These are phyloP conservation scores for Rotaria sp. DNA, from an alignment of 2,888 invertebrate genomes.

Conservation along the genomic window DNA sequence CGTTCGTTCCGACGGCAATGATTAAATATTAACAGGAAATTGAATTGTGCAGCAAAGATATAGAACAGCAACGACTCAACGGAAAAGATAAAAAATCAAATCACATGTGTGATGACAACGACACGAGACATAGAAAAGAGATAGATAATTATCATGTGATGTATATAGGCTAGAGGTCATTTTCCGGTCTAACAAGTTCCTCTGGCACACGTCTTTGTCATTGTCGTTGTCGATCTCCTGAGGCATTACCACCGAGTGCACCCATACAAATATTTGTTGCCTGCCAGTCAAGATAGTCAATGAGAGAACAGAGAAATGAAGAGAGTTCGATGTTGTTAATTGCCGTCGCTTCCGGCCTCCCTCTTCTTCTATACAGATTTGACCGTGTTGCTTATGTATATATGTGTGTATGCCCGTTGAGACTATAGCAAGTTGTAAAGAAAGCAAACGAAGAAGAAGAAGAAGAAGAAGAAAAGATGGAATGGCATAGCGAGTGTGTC, in stretches of 20 bases:
- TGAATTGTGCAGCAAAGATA: conserved; percentile 4
- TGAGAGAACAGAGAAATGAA: conserved; percentile 9
- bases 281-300: neutral
- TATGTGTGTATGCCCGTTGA: neutral
- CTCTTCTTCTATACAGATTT: neutral
- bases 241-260: neutral
- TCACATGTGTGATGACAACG: neutral
- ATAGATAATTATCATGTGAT: neutral
- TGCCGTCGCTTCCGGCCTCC: neutral
- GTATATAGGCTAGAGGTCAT: neutral
- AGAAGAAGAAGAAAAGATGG: neutral
- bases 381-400: neutral
- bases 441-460: neutral
- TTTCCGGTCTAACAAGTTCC: conserved; percentile 3
- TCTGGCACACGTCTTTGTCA: neutral
- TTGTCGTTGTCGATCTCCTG: neutral
- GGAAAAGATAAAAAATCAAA: conserved; percentile 15
- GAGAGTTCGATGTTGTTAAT: conserved; percentile 14
- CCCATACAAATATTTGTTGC: conserved; percentile 2
- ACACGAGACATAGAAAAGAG: neutral
- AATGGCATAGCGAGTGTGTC: neutral
- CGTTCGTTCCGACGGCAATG: conserved; percentile 1
- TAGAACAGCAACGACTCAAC: conserved; percentile 8
- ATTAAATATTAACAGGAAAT: conserved; percentile 16
- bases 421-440: neutral